Base-by-base conservation (phyloP, 2,113 vertebrate genomes). In the Syrmaticus mikado region DNA sequence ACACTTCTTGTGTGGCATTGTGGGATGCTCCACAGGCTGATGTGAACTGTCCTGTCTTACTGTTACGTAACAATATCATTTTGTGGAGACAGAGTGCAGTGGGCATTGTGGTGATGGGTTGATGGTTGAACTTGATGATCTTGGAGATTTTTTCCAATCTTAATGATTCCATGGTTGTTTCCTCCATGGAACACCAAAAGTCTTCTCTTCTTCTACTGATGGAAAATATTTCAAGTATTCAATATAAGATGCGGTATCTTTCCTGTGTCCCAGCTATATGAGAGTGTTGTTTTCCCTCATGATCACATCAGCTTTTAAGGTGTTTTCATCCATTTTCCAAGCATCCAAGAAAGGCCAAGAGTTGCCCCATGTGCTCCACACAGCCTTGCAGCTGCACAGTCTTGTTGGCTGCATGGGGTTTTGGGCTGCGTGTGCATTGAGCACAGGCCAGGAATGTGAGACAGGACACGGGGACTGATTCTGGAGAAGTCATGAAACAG, bases 401-500 rank as follows among this genome's bases (percentile, higher is more conserved):
- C 0, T 55, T 5, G 1, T 52, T 5, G 1, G 41, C 2, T 0
- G 9, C 1, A 0, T 38, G 61, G 72, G 32, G 57, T 22, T 90
- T 94, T 46, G 52, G 41, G 8, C 46, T 81, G 60, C 5, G 11
- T 50, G 12, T 30, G 10, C 1, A 0, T 25, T 18, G 38, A 76
- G 81, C 75, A 30, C 41, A 27, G 60, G 52, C 86, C 83, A 86
- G 83, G 27, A 64, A 65, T 46, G 43, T 36, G 66, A 72, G 83
- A 22, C 0, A 0, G 24, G 73, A 21, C 1, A 0, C 34, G 77
- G 57, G 14, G n/a, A 53, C 65, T 1, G 2, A 15, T 68, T 82
- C 85, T 72, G 27, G 41, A 79, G 90, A 66, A 53, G 58, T n/a
- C 3, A 2, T 18, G 34, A 11, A 82, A 24, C 27, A 22, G 28